Percentiles rank a stretch among this genome's conserved stretches.
Conservation (phyloP, 2,797 vertebrate genomes). For the Gallinago solitaria region DNA sequence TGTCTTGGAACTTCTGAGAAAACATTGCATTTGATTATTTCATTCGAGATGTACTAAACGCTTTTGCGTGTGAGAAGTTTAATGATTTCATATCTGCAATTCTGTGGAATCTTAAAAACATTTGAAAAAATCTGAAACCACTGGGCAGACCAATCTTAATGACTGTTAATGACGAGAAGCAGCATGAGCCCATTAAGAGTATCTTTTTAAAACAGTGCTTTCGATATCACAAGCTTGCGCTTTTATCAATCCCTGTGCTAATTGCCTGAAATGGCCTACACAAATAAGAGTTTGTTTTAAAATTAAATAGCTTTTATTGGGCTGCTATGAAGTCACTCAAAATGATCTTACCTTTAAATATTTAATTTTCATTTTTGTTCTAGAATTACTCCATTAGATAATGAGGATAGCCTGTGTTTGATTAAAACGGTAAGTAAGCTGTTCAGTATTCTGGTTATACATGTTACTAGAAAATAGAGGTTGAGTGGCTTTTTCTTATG, state of each 20-base stretch:
- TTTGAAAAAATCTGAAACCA: not conserved
- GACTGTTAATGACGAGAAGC: not conserved
- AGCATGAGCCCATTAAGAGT: not conserved
- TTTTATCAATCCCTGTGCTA: not conserved
- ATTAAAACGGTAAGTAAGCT: constrained; percentile 91
- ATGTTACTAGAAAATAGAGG: not conserved
- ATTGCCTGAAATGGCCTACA: not conserved
- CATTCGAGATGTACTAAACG: not conserved
- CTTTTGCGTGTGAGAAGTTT: not conserved
- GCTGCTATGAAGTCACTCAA: not conserved
- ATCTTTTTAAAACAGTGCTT: not conserved
- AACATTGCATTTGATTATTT: not conserved
- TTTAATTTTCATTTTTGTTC: constrained; percentile 34
- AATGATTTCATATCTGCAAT: not conserved
- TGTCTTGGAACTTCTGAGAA: not conserved
- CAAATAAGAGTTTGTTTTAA: not conserved
- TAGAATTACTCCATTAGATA: constrained; percentile 86
- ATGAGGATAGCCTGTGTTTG: constrained; percentile 82
- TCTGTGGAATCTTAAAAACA: not conserved
- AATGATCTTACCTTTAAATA: not conserved
- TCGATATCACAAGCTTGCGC: not conserved
- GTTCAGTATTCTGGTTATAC: not conserved
- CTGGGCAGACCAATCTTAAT: not conserved
- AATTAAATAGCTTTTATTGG: not conserved
- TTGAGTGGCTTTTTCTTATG: not conserved